Base-by-base conservation (phyloP, 2,888 invertebrate species). In the Rotaria macrura region DNA sequence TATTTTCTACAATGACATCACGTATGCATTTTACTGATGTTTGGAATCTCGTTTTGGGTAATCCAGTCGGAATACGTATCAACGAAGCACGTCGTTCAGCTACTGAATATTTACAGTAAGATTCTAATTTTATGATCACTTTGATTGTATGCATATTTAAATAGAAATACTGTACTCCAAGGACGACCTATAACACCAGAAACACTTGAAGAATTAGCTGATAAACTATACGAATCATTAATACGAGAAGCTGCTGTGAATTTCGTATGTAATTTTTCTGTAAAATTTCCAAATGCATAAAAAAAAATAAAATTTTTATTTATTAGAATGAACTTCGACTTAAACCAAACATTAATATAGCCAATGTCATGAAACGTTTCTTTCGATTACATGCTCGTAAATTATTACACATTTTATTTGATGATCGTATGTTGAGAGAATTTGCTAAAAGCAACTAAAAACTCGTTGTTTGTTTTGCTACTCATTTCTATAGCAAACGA, bases 41-140 rank as follows among this genome's bases (percentile, higher is more conserved):
- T 43, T 79, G 79, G 79, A 79, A 43, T n/a, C 43, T 79, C n/a
- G 79, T 79, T n/a, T 43, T 79, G 79, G 79, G 79, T 25, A 79
- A 79, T 79, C 79, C 79, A 79, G 79, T 79, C n/a, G 79, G 79
- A 43, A 7, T 14, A 43, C 40, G 79, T 43, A 43, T 79, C n/a
- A 79, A 43, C 43, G 79, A 40, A 79, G 79, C 79, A 40, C 40
- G 79, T 12, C 79, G 43, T n/a, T 79, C 79, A 79, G 79, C 79
- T n/a, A 79, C 43, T 12, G 79, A 79, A 43, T 79, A 79, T 79
- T n/a, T 79, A 43, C 79, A 43, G 79, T 79, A 79, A 43, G 17
- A 20, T 43, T 25, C 43, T 43, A 20, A 34, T 34, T 6, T 17
- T 20, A 1, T 65, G 17, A 29, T 6, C 20, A 20, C 17, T 23